A percentile compares a stretch with the other conserved stretches of the same genome.
Conservation (phyloP, 2,797 vertebrate species). For the Galaxias olidus region DNA sequence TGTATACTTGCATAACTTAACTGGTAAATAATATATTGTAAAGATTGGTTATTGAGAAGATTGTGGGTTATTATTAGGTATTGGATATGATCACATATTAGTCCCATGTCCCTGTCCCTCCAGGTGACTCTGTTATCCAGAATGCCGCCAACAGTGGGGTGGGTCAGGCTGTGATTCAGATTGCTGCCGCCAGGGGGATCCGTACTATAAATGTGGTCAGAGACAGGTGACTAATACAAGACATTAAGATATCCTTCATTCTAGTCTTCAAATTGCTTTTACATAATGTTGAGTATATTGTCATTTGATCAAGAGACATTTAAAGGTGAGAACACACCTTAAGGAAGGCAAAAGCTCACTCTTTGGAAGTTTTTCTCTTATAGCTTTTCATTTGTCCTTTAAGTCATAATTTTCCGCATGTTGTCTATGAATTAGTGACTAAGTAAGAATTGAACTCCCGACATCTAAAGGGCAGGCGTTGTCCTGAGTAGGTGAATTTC, state of each 20-base stretch:
- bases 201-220: conserved; percentile 90
- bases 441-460: not conserved
- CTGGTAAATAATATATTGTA: too few relatives aligned
- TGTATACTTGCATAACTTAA: too few relatives aligned
- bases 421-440: conserved; percentile 2
- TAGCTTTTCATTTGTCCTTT: too few relatives aligned
- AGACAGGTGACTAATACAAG: conserved; percentile 78
- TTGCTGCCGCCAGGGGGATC: conserved; percentile 85
- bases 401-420: not conserved
- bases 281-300: too few relatives aligned
- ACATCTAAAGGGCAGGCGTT: not conserved
- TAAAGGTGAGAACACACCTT: not conserved
- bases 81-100: not conserved
- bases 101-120: conserved; percentile 10
- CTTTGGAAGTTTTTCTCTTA: too few relatives aligned
- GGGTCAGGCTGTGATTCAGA: conserved; percentile 96
- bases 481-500: not conserved
- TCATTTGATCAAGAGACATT: not conserved
- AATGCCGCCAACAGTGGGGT: conserved; percentile 95
- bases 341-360: too few relatives aligned
- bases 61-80: too few relatives aligned
- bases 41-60: too few relatives aligned
- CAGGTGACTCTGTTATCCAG: conserved; percentile 93
- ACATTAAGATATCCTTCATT: too few relatives aligned
- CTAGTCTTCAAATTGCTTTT: too few relatives aligned